A percentile compares a stretch with the other conserved stretches of the same genome.
phyloP scores from a whole-genome alignment of 2,797 vertebrate species.

The Anguilla obscura region DNA sequence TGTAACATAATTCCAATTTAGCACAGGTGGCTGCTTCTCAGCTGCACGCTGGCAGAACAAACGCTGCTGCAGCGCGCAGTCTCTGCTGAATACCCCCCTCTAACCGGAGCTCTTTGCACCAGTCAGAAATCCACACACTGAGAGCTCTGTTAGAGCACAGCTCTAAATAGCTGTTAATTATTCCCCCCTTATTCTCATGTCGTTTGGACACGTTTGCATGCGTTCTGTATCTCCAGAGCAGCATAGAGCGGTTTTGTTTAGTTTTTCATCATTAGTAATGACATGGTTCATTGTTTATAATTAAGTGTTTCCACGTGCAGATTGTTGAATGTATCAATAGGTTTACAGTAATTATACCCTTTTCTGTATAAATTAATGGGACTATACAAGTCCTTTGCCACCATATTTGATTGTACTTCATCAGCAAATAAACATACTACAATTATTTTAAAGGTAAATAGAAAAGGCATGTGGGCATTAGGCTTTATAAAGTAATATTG shows the following conservation, averaged over 20 bases:
- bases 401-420: conserved; percentile 50
- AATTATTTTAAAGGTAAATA: conserved; percentile 62
- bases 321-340: not conserved
- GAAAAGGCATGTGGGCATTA: conserved; percentile 65
- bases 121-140: conserved; percentile 18
- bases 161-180: conserved; percentile 28
- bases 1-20: conserved; percentile 64
- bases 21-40: conserved; percentile 45
- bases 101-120: conserved; percentile 23
- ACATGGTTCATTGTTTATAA: not conserved
- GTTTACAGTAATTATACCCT: not conserved
- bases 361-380: not conserved
- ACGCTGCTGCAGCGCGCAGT: conserved; percentile 13
- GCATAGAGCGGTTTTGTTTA: not conserved
- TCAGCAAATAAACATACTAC: conserved; percentile 65
- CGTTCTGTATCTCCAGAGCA: not conserved
- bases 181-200: conserved; percentile 12
- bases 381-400: not conserved
- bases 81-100: conserved; percentile 25
- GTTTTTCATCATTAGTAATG: not conserved
- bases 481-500: conserved; percentile 70
- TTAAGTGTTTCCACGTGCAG: not conserved
- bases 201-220: not conserved
- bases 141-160: conserved; percentile 5
- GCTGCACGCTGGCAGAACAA: conserved; percentile 14